Percentiles rank a stretch among this genome's conserved stretches.
Evolutionary conservation across 2,113 vertebrate species (phyloP).

Genomic region (Aptenodytes patagonicus): DNA sequence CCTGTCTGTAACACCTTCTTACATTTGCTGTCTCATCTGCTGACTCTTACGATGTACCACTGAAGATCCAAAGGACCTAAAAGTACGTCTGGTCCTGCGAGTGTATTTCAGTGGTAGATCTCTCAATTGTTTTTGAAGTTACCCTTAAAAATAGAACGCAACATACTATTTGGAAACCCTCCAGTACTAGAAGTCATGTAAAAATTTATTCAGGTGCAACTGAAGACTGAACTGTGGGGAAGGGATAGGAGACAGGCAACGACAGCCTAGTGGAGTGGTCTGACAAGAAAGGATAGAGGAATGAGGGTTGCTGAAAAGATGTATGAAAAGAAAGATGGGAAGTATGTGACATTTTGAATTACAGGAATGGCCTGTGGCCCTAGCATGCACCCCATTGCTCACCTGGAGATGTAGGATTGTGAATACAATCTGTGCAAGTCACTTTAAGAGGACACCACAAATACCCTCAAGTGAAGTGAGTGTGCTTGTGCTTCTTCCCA

Average conservation of each 20-base stretch:
- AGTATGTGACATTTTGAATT: not conserved
- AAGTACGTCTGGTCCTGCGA: not conserved
- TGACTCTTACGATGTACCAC: rapidly evolving
- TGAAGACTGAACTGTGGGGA: not conserved
- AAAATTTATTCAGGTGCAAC: not conserved
- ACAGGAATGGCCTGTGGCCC: not conserved
- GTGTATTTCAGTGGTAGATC: not conserved
- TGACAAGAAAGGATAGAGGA: not conserved
- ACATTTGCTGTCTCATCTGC: not conserved
- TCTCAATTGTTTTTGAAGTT: not conserved
- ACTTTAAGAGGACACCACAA: not conserved
- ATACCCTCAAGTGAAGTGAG: not conserved
- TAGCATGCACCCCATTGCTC: not conserved
- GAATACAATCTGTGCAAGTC: not conserved
- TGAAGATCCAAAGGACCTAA: not conserved
- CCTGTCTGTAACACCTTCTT: not conserved
- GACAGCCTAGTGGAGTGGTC: not conserved
- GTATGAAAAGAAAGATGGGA: not conserved
- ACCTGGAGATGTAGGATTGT: not conserved
- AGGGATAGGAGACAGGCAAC: not conserved
- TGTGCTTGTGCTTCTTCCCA: not conserved
- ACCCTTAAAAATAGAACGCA: not conserved
- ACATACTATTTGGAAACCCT: not conserved
- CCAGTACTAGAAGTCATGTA: not conserved
- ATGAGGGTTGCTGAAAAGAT: not conserved